A percentile compares a stretch with the other conserved stretches of the same genome.
These are phyloP conservation scores for Botia almorhae DNA, from an alignment of 2,797 vertebrate genomes.

Conservation along the genomic window DNA sequence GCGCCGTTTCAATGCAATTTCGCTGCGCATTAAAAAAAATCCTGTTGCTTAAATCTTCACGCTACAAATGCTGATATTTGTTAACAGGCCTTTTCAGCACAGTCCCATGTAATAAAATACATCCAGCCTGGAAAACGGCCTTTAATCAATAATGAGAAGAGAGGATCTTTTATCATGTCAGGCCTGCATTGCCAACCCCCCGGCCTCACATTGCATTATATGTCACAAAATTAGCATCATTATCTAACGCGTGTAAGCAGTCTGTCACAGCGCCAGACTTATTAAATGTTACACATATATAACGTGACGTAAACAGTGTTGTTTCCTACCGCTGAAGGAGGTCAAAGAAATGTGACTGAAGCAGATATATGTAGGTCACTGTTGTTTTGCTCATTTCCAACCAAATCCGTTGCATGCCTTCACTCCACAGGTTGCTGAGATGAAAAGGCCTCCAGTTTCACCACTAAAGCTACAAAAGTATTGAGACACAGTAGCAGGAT, in stretches of 20 bases:
- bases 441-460: slow-evolving; percentile 66
- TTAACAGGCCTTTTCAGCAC: slow-evolving; percentile 14
- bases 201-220: slow-evolving; percentile 25
- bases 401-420: slow-evolving; percentile 34
- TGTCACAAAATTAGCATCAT: neutral
- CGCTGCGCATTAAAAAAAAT: neutral
- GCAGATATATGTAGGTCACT: slow-evolving; percentile 39
- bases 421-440: slow-evolving; percentile 65
- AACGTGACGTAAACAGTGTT: slow-evolving; percentile 31
- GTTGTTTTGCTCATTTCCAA: slow-evolving; percentile 37
- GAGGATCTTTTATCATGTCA: slow-evolving; percentile 41
- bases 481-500: slow-evolving; percentile 70
- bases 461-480: slow-evolving; percentile 66
- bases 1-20: neutral
- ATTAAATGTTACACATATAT: slow-evolving; percentile 25
- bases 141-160: slow-evolving; percentile 44
- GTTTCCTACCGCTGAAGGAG: slow-evolving; percentile 20
- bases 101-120: slow-evolving; percentile 30
- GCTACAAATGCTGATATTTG: slow-evolving; percentile 28
- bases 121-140: slow-evolving; percentile 15
- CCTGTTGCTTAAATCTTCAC: neutral
- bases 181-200: slow-evolving; percentile 22
- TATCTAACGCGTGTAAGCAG: slow-evolving; percentile 14
- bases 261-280: slow-evolving; percentile 12
- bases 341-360: slow-evolving; percentile 11